Evolutionary conservation across 2,113 vertebrate genomes (phyloP).

Genomic region (Crotophaga sulcirostris): DNA sequence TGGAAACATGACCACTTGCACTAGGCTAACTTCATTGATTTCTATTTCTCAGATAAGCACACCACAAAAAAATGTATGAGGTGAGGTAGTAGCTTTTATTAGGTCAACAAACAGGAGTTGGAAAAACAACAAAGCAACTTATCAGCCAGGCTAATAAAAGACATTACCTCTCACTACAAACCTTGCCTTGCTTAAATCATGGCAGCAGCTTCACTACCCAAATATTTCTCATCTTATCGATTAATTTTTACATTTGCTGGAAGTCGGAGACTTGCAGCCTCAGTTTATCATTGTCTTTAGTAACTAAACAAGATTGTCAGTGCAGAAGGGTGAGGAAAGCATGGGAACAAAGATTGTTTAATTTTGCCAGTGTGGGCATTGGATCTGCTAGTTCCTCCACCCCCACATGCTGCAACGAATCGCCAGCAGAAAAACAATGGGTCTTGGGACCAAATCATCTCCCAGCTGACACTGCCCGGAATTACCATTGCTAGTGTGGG

Average conservation of each 20-base stretch:
- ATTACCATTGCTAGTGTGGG: not conserved
- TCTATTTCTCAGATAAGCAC: not conserved
- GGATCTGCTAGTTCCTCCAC: not conserved
- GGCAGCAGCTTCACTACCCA: not conserved
- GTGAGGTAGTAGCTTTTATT: slow-evolving; percentile 16
- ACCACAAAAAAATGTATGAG: not conserved
- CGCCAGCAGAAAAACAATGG: not conserved
- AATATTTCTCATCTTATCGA: not conserved
- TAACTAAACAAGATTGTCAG: not conserved
- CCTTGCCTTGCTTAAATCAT: not conserved
- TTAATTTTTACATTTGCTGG: not conserved
- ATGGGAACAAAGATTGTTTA: not conserved
- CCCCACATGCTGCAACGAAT: not conserved
- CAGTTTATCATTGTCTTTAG: not conserved
- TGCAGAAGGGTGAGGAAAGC: not conserved
- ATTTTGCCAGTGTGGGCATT: not conserved
- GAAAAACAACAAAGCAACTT: slow-evolving; percentile 26
- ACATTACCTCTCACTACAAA: slow-evolving; percentile 14
- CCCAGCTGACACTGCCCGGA: not conserved
- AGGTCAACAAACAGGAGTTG: not conserved
- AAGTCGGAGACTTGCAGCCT: not conserved
- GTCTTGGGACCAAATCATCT: slow-evolving; percentile 15
- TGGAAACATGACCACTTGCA: not conserved
- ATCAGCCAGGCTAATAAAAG: slow-evolving; percentile 34
- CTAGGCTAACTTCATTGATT: not conserved